Conservation (phyloP, 2,888 invertebrate species). For the Eupithecia abbreviata region DNA sequence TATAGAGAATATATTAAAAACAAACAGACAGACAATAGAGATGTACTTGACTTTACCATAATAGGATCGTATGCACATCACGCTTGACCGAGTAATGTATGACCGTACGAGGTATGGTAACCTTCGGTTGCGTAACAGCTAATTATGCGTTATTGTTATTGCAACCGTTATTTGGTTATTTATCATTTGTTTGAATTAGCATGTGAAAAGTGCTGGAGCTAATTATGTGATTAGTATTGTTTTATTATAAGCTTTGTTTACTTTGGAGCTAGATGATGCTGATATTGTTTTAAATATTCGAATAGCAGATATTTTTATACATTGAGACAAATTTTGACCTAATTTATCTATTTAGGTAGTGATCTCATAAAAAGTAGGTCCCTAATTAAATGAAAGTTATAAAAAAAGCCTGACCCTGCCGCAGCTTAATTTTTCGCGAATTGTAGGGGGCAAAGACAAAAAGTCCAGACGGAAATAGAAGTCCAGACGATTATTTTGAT, state of each 20-base stretch:
- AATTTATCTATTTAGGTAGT: neutral
- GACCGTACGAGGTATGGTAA: slow-evolving; percentile 28
- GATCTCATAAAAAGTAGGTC: neutral
- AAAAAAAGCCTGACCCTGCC: no score
- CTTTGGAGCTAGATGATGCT: neutral
- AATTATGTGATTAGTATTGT: neutral
- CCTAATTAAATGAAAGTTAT: no score
- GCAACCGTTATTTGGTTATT: slow-evolving; percentile 28
- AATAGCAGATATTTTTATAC: neutral
- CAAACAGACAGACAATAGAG: slow-evolving; percentile 4
- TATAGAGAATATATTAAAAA: neutral
- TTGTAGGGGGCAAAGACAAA: no score
- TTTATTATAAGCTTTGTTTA: neutral
- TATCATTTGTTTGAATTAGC: neutral
- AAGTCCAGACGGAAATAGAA: no score
- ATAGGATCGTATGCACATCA: slow-evolving; percentile 30
- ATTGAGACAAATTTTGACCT: neutral
- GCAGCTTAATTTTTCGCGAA: no score
- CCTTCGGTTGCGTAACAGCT: slow-evolving; percentile 36
- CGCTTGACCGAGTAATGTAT: slow-evolving; percentile 39
- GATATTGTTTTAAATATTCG: neutral
- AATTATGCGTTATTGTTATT: slow-evolving; percentile 29
- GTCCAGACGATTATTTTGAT: no score
- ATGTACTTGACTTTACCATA: slow-evolving; percentile 37
- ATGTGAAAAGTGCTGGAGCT: neutral